Evolutionary conservation across 2,797 vertebrate genomes (phyloP), one percentile per base, ranked within the genome.

Genomic region (Pogonophryne albipinna): DNA sequence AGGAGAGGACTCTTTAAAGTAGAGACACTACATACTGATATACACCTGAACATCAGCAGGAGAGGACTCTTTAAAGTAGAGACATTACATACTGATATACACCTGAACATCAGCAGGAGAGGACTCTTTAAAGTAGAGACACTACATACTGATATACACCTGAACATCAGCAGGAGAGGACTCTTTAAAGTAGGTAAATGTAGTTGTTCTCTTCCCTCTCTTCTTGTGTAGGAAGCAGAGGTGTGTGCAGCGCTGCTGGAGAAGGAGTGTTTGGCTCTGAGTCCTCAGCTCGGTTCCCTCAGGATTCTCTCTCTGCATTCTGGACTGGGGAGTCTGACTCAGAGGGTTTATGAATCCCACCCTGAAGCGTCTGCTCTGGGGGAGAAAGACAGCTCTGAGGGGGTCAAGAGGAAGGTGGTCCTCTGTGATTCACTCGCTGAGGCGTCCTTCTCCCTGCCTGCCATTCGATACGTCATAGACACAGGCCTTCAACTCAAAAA

Each of bases 401-500:
- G 38, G 3, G 55, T 86, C 27, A 93, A 62, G 23, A 93, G 96
- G 38, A 95, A 92, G 3, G 92, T 99, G 0, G 60, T 99, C 0
- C 87, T 99, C 77, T 95, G 95, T 0, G 95, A 97, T 50, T 74
- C 92, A 42, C 90, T 98, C 0, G 96, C 94, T 0, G 98, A 99
- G 67, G 95, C 96, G 0, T 98, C 97, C 65, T 99, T 99, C 92
- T 97, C 97, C 0, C 86, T 97, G 76, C 92, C 88, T 0, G 88
- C 79, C 0, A 82, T 97, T 45, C 94, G 93, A 79, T 97, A 97
- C 0, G 93, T 99, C 83, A 89, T 99, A 0, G 98, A 99, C 90
- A 93, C 96, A 0, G 97, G 98, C 45, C 88, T 96, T 68, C 97
- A 98, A 82, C 96, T 97, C 68, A 96, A 94, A 89, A 97, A 91